A percentile compares a stretch with the other conserved stretches of the same genome.
Evolutionary conservation across 2,113 vertebrate genomes (phyloP).

Genomic region (Orthochromis indermauri): DNA sequence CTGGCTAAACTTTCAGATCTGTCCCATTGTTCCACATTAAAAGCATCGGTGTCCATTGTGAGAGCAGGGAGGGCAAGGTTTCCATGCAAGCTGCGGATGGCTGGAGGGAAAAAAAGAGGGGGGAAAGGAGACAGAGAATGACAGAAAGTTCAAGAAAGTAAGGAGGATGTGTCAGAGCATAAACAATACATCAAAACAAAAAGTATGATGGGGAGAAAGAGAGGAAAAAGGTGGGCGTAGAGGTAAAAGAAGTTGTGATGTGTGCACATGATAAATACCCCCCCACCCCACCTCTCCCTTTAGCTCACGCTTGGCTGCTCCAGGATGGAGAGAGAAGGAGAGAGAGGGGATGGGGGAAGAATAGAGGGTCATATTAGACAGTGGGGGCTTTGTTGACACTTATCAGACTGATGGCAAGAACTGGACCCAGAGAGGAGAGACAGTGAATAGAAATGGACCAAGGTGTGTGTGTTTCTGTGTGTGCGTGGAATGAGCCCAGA

Average conservation of each 20-base stretch:
- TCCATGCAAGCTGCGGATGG: slow-evolving; percentile 24
- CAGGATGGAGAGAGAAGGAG: slow-evolving; percentile 29
- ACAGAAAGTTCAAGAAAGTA: background rate
- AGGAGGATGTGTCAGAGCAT: background rate
- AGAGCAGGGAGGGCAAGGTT: slow-evolving; percentile 59
- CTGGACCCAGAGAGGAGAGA: slow-evolving; percentile 72
- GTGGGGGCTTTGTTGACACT: slow-evolving; percentile 90
- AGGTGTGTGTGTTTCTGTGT: slow-evolving; percentile 15
- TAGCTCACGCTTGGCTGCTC: slow-evolving; percentile 53
- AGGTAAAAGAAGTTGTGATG: slow-evolving; percentile 32
- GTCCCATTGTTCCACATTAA: slow-evolving; percentile 75
- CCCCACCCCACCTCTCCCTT: slow-evolving; percentile 10
- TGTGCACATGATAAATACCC: slow-evolving; percentile 30
- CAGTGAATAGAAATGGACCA: slow-evolving; percentile 64
- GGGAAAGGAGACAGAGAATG: background rate
- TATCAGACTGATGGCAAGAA: slow-evolving; percentile 69
- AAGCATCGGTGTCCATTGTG: slow-evolving; percentile 77
- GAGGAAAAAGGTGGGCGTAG: background rate
- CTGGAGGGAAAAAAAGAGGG: background rate
- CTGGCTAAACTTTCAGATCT: slow-evolving; percentile 70
- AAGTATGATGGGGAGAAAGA: background rate
- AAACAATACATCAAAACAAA: background rate
- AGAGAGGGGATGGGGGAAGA: slow-evolving; percentile 39
- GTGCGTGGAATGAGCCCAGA: background rate
- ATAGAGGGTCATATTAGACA: slow-evolving; percentile 66